A percentile compares a stretch with the other conserved stretches of the same genome.
Conservation (phyloP, 2,888 invertebrate species). For the Drosophila siamana region DNA sequence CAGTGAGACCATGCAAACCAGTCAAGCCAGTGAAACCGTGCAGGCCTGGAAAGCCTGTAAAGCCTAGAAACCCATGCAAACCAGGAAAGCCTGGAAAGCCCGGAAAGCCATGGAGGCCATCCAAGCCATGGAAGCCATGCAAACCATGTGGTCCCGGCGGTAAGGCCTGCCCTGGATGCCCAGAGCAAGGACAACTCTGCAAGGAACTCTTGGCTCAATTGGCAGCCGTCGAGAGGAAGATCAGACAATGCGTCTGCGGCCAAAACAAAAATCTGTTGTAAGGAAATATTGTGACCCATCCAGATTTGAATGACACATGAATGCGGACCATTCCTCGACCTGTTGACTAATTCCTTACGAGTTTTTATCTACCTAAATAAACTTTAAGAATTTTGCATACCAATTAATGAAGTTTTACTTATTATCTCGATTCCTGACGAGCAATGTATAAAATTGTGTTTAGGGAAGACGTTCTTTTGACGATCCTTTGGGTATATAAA, state of each 20-base stretch:
- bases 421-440: too few species aligned
- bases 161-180: constrained; percentile 1
- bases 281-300: not conserved
- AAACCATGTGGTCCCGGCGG: constrained; percentile 12
- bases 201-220: not conserved
- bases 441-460: too few species aligned
- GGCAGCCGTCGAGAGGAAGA: not conserved
- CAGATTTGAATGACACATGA: too few species aligned
- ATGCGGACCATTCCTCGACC: not conserved
- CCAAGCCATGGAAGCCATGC: not conserved
- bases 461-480: too few species aligned
- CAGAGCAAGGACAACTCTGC: constrained; percentile 5
- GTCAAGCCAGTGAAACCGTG: too few species aligned
- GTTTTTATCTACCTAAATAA: not conserved
- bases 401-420: not conserved
- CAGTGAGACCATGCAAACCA: too few species aligned
- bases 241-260: constrained; percentile 6
- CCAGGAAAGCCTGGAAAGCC: not conserved
- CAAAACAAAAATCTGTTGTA: not conserved
- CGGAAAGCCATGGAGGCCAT: too few species aligned
- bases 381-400: not conserved
- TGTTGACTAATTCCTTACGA: not conserved
- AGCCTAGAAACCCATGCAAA: not conserved
- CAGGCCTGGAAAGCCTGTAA: too few species aligned
- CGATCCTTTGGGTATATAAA: too few species aligned